Evolutionary conservation across 1,140 invertebrate genomes (phyloP).

Genomic region (Watersipora subatra): DNA sequence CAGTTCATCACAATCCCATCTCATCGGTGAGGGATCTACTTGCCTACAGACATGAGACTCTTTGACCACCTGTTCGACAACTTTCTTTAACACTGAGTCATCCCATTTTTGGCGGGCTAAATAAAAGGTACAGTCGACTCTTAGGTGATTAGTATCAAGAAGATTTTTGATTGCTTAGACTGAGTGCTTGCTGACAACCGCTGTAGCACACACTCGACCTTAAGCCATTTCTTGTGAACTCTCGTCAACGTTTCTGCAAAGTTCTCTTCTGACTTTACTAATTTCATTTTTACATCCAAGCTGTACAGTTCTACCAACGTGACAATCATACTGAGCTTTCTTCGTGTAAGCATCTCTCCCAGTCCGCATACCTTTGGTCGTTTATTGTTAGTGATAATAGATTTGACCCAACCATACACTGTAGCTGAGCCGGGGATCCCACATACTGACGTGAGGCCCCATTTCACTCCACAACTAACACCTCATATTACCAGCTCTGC

Average conservation of each 20-base stretch:
- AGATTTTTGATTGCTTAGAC: not conserved
- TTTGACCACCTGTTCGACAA: not conserved
- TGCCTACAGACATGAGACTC: not conserved
- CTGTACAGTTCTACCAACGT: not conserved
- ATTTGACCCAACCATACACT: slow-evolving; percentile 4
- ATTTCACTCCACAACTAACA: not conserved
- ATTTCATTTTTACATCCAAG: not conserved
- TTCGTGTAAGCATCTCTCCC: slow-evolving; percentile 1
- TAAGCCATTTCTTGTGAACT: not conserved
- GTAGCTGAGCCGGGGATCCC: slow-evolving; percentile 3
- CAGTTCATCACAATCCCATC: not conserved
- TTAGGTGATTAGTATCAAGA: not conserved
- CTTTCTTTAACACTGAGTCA: not conserved
- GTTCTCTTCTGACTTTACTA: slow-evolving; percentile 1
- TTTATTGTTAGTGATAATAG: not conserved
- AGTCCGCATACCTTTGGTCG: not conserved
- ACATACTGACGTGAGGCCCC: not conserved
- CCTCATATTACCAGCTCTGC: slow-evolving; percentile 4
- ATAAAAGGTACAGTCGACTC: not conserved
- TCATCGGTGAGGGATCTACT: not conserved
- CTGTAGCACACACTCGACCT: not conserved
- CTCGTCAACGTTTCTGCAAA: not conserved
- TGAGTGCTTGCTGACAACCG: not conserved
- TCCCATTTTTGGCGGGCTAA: not conserved
- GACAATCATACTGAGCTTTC: not conserved